Percentiles rank a stretch among this genome's conserved stretches.
These are phyloP conservation scores for Drosophila mayri DNA, from an alignment of 1,140 invertebrate species.

Conservation along the genomic window DNA sequence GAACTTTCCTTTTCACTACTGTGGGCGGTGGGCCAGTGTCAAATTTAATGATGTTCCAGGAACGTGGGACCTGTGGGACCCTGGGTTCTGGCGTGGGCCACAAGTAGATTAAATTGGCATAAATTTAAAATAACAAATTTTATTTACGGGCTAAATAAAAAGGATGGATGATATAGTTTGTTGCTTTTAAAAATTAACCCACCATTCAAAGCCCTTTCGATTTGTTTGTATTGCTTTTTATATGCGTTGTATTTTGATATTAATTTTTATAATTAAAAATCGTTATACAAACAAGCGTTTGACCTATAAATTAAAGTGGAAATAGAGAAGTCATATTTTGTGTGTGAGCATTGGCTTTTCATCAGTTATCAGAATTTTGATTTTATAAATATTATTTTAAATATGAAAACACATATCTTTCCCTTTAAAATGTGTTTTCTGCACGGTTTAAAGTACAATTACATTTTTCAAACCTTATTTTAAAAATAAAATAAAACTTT, in stretches of 20 bases:
- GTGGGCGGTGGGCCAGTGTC: constrained; percentile 46
- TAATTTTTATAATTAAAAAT: background rate
- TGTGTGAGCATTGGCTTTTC: background rate
- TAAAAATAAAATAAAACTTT: background rate
- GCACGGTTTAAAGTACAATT: background rate
- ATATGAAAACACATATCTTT: too few relatives aligned
- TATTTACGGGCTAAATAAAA: background rate
- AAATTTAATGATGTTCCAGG: constrained; percentile 67
- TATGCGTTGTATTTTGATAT: background rate
- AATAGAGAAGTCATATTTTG: background rate
- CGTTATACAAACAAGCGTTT: background rate
- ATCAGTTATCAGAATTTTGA: background rate
- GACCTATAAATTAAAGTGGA: background rate
- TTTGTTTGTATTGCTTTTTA: background rate
- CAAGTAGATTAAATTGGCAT: constrained; percentile 34
- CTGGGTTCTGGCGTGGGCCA: constrained; percentile 2
- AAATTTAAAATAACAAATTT: constrained; percentile 23
- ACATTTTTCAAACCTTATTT: background rate
- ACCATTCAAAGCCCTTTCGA: background rate
- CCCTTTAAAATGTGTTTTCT: too few relatives aligned
- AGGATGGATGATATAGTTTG: too few relatives aligned
- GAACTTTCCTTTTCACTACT: constrained; percentile 56
- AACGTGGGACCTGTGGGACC: constrained; percentile 39
- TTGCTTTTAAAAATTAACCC: background rate
- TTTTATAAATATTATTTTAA: background rate